Evolutionary conservation across 1,140 invertebrate genomes (phyloP).

Genomic region (Geopemphigus sp.): DNA sequence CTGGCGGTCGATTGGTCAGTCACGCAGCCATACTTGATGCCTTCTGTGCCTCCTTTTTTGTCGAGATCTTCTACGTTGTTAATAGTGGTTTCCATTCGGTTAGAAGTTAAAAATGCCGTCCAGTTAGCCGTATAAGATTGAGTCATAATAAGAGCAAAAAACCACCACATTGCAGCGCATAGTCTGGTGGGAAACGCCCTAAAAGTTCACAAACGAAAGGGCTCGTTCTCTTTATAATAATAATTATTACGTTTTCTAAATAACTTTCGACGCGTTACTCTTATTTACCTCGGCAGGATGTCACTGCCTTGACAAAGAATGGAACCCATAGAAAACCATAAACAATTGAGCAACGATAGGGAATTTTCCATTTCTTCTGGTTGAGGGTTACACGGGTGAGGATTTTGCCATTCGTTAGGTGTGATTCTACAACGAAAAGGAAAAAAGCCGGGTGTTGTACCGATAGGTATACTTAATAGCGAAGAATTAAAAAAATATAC

Average conservation of each 20-base stretch:
- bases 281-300: slow-evolving; percentile 81
- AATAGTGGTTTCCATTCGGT: slow-evolving; percentile 81
- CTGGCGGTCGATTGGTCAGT: slow-evolving; percentile 70
- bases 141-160: slow-evolving; percentile 92
- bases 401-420: slow-evolving; percentile 90
- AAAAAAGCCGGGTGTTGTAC: slow-evolving; percentile 51
- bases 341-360: slow-evolving; percentile 87
- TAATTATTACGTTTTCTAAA: neutral
- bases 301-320: slow-evolving; percentile 91
- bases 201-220: slow-evolving; percentile 51
- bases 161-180: slow-evolving; percentile 89
- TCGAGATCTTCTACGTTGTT: slow-evolving; percentile 79
- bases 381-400: slow-evolving; percentile 76
- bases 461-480: neutral
- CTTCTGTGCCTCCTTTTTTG: slow-evolving; percentile 67
- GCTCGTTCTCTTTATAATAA: neutral
- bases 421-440: slow-evolving; percentile 68
- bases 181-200: slow-evolving; percentile 75
- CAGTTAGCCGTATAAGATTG: slow-evolving; percentile 95
- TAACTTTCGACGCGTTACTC: neutral
- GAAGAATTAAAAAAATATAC: slow-evolving; percentile 56
- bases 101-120: slow-evolving; percentile 89
- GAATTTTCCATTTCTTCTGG: slow-evolving; percentile 81
- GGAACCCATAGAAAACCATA: slow-evolving; percentile 94
- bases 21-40: slow-evolving; percentile 83